Conservation (phyloP, 2,797 vertebrate species). For the Malurus splendens region DNA sequence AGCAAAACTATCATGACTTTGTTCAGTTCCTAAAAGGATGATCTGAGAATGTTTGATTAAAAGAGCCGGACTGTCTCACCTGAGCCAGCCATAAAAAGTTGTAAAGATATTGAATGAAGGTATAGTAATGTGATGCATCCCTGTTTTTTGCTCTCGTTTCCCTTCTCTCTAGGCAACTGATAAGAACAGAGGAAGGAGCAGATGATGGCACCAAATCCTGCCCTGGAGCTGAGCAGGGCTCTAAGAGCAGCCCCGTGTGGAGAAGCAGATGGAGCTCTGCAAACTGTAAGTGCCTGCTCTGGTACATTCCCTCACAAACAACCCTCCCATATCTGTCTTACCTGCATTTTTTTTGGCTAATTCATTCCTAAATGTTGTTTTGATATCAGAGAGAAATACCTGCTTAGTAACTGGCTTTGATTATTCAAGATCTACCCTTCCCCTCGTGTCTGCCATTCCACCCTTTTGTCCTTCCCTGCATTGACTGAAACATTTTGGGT, state of each 20-base stretch:
- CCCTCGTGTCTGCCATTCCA: neutral
- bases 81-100: neutral
- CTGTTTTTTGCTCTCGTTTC: neutral
- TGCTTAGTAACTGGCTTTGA: neutral
- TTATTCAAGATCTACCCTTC: neutral
- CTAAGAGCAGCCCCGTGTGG: neutral
- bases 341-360: neutral
- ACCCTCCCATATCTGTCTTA: neutral
- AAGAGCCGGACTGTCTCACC: neutral
- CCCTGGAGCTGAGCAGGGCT: neutral
- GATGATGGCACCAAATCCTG: neutral
- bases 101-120: neutral
- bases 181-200: neutral
- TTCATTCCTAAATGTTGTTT: neutral
- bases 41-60: neutral
- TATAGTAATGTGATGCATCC: neutral
- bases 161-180: neutral
- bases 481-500: neutral
- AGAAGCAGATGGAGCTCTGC: neutral
- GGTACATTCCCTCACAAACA: neutral
- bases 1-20: neutral
- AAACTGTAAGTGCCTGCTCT: slow-evolving; percentile 5
- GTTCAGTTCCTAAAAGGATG: neutral
- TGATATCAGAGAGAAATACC: neutral
- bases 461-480: neutral